These are phyloP conservation scores for Astreopora myriophthalma DNA, from an alignment of 64 coral and sea anemone genomes.

Conservation along the genomic window DNA sequence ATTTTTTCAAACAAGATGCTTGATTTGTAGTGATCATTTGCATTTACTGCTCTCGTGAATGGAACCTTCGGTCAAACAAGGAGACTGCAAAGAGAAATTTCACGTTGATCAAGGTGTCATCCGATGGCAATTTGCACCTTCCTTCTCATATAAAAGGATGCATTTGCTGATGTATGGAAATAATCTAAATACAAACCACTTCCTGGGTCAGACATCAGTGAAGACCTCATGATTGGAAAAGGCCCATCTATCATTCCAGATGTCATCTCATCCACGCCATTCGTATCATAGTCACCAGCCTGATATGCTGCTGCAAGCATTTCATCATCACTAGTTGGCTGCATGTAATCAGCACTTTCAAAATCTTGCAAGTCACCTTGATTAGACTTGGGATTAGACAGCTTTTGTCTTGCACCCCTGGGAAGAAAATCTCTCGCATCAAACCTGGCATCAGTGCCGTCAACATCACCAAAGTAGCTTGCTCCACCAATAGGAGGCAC, in stretches of 20 bases:
- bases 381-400: neutral
- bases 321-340: slow-evolving; percentile 11
- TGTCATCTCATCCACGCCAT: neutral
- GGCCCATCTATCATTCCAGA: neutral
- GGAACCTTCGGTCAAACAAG: no score
- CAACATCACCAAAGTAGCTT: neutral
- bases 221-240: neutral
- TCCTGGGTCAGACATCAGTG: neutral
- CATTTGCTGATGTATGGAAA: neutral
- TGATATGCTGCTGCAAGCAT: slow-evolving; percentile 11
- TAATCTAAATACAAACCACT: neutral
- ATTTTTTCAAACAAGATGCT: no score
- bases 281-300: neutral
- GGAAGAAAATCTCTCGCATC: neutral
- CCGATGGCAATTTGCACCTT: neutral
- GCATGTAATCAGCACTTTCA: neutral
- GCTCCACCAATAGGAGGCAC: neutral
- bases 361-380: neutral
- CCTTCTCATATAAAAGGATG: neutral
- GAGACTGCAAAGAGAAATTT: no score
- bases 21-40: no score
- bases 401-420: neutral
- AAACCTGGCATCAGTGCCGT: neutral
- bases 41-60: no score
- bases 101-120: no score